phyloP scores from a whole-genome alignment of 2,888 invertebrate species.

The Meiosimyza platycephala region DNA sequence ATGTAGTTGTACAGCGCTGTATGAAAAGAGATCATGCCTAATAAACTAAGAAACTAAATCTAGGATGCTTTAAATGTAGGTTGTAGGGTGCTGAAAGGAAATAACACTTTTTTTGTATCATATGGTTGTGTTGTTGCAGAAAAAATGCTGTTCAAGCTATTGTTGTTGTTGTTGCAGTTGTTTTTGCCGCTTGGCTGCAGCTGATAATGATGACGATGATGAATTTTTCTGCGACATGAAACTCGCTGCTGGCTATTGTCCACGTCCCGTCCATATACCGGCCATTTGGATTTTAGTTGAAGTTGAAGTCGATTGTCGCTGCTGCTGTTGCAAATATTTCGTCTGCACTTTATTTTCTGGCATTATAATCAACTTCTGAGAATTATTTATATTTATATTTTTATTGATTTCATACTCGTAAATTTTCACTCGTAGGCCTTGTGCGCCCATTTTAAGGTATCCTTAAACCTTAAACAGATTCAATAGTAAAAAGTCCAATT shows the following conservation, averaged over 20 bases:
- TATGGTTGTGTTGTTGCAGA: neutral
- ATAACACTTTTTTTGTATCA: too few species aligned
- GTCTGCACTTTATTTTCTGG: constrained; percentile 27
- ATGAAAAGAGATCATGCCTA: too few species aligned
- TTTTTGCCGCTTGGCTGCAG: constrained; percentile 28
- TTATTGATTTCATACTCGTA: constrained; percentile 21
- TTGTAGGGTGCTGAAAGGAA: too few species aligned
- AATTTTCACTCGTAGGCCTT: neutral
- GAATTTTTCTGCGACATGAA: constrained; percentile 34
- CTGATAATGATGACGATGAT: constrained; percentile 34
- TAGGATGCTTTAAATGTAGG: too few species aligned
- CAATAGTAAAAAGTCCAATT: too few species aligned
- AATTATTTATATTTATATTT: constrained; percentile 33
- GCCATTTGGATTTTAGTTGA: neutral
- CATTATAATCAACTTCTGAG: constrained; percentile 31
- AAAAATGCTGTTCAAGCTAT: constrained; percentile 6
- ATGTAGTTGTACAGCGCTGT: too few species aligned
- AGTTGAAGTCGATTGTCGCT: neutral
- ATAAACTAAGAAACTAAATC: too few species aligned
- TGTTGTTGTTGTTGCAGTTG: constrained; percentile 7
- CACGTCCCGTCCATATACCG: neutral
- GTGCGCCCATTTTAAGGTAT: too few species aligned
- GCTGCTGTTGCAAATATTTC: constrained; percentile 24
- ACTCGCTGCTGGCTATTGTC: constrained; percentile 32
- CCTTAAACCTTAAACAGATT: too few species aligned